Evolutionary conservation across 2,888 invertebrate genomes (phyloP).

Genomic region (Halocaridina rubra): DNA sequence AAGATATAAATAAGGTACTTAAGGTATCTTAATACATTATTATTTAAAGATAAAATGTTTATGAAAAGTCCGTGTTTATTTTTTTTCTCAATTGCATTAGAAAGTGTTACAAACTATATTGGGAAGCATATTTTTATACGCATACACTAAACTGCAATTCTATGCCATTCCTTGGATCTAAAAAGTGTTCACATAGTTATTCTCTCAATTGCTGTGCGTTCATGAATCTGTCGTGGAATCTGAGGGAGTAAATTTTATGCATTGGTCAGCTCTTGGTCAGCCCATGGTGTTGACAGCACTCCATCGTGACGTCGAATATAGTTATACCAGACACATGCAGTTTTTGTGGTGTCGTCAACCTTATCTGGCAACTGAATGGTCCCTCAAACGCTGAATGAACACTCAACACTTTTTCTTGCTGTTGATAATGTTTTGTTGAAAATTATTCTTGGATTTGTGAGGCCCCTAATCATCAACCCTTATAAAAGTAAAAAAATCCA

Average conservation of each 20-base stretch:
- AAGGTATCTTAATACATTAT: neutral
- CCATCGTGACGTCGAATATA: constrained; percentile 20
- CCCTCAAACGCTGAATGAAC: constrained; percentile 15
- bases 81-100: neutral
- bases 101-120: constrained; percentile 4
- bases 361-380: constrained; percentile 30
- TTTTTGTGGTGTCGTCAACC: constrained; percentile 12
- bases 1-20: constrained; percentile 1
- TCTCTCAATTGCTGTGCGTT: constrained; percentile 16
- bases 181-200: constrained; percentile 20
- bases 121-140: constrained; percentile 1
- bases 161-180: constrained; percentile 28
- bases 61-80: neutral
- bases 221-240: constrained; percentile 18
- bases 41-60: neutral
- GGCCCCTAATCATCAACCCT: constrained; percentile 9
- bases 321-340: no score
- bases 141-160: constrained; percentile 5
- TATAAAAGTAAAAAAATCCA: constrained; percentile 10
- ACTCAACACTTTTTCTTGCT: constrained; percentile 9
- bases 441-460: constrained; percentile 21
- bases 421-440: constrained; percentile 23
- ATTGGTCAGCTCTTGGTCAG: constrained; percentile 18
- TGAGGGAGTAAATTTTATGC: constrained; percentile 18
- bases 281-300: constrained; percentile 1